Percentiles rank a stretch among this genome's conserved stretches.
Conservation (phyloP, 2,797 vertebrate species). For the Eulemur mongoz region DNA sequence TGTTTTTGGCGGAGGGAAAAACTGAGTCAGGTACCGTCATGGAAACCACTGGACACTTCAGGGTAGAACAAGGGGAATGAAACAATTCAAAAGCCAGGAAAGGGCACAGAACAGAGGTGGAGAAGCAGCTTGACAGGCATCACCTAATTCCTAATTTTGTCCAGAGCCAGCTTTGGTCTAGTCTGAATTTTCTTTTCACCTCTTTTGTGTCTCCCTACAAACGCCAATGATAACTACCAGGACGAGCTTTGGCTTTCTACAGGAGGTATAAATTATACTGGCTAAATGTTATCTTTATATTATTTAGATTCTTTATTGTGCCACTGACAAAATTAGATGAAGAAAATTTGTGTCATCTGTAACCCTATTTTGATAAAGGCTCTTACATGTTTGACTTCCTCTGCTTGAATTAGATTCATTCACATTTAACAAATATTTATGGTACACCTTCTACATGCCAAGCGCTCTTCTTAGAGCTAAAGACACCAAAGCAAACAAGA, state of each 20-base stretch:
- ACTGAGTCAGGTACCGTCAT: neutral
- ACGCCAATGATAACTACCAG: rapidly evolving
- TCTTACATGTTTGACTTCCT: neutral
- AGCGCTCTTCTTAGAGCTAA: neutral
- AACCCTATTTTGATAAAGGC: neutral
- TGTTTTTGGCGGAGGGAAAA: neutral
- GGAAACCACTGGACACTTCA: neutral
- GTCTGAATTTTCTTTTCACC: too few relatives aligned
- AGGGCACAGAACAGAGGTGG: rapidly evolving
- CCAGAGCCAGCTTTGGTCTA: too few relatives aligned
- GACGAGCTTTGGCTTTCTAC: neutral
- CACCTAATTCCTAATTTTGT: neutral
- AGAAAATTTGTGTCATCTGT: neutral
- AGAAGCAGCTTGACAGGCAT: rapidly evolving
- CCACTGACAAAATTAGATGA: neutral
- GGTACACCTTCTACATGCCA: neutral
- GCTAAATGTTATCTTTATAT: neutral
- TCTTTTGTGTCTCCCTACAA: neutral
- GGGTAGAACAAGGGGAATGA: neutral
- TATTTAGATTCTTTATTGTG: neutral
- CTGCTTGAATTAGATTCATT: neutral
- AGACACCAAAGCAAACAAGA: neutral
- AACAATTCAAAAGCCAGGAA: neutral
- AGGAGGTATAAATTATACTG: rapidly evolving
- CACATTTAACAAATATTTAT: neutral